Conservation (phyloP, 2,113 vertebrate species). For the Chaenocephalus aceratus region DNA sequence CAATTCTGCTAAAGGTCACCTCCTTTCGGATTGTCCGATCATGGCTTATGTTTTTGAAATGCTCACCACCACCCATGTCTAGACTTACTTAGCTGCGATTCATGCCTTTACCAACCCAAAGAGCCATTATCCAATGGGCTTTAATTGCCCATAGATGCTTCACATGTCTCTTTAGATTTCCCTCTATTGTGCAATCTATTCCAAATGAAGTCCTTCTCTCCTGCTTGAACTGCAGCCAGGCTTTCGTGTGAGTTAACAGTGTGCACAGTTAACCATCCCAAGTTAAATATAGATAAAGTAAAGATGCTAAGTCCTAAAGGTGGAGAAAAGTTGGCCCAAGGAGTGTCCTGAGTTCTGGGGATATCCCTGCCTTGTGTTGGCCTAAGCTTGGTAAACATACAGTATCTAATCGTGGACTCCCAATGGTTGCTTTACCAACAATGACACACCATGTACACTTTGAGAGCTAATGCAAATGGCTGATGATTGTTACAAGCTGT, state of each 20-base stretch:
- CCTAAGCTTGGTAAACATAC: conserved; percentile 60
- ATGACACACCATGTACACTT: conserved; percentile 48
- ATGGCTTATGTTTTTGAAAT: neutral
- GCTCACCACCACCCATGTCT: conserved; percentile 19
- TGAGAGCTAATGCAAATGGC: conserved; percentile 43
- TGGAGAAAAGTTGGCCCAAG: conserved; percentile 70
- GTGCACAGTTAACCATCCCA: conserved; percentile 49
- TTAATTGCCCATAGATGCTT: conserved; percentile 19
- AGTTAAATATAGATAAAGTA: conserved; percentile 62
- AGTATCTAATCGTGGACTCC: conserved; percentile 54
- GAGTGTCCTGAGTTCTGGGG: conserved; percentile 68
- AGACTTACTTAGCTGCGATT: conserved; percentile 12
- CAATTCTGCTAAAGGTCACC: conserved; percentile 1
- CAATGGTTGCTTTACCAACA: conserved; percentile 47
- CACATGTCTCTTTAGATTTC: conserved; percentile 8
- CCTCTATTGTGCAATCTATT: neutral
- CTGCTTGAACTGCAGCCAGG: neutral
- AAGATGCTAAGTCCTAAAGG: conserved; percentile 55
- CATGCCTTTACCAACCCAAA: neutral
- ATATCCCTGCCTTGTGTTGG: conserved; percentile 62
- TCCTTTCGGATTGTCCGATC: neutral
- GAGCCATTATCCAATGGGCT: neutral
- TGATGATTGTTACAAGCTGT: conserved; percentile 21
- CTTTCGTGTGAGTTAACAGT: conserved; percentile 32
- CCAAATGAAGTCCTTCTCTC: neutral